Percentiles rank a stretch among this genome's conserved stretches.
phyloP scores from a whole-genome alignment of 2,113 vertebrate genomes.

The Prinia subflava region DNA sequence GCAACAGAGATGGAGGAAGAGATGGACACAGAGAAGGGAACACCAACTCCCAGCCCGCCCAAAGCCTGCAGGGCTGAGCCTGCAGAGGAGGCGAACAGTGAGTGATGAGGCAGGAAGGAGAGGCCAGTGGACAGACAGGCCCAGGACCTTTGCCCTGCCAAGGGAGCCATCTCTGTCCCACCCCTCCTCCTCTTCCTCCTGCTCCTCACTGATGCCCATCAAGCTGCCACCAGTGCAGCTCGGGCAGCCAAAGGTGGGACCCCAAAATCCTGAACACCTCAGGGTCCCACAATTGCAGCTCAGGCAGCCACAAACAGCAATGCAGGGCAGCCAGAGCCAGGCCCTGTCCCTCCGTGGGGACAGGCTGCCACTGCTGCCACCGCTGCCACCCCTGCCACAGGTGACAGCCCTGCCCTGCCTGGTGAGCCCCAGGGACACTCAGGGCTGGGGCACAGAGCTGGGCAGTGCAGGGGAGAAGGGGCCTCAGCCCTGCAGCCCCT shows the following conservation, averaged over 20 bases:
- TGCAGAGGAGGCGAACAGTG: background rate
- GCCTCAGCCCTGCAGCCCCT: background rate
- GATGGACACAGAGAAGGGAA: background rate
- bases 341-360: background rate
- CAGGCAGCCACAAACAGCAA: background rate
- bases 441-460: background rate
- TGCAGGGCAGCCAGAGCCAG: background rate
- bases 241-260: background rate
- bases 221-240: background rate
- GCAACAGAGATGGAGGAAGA: background rate
- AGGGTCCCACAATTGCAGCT: background rate
- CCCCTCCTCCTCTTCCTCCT: background rate
- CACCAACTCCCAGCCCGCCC: background rate
- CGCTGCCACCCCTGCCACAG: background rate
- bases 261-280: background rate
- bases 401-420: background rate
- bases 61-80: background rate
- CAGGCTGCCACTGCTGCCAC: background rate
- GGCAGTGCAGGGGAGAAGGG: background rate
- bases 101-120: background rate
- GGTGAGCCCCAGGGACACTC: background rate
- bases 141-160: background rate
- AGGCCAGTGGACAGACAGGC: background rate
- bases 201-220: background rate
- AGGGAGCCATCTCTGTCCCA: background rate